Base-by-base conservation (phyloP, 2,797 vertebrate genomes). In the Alcedo quadribrachys region DNA sequence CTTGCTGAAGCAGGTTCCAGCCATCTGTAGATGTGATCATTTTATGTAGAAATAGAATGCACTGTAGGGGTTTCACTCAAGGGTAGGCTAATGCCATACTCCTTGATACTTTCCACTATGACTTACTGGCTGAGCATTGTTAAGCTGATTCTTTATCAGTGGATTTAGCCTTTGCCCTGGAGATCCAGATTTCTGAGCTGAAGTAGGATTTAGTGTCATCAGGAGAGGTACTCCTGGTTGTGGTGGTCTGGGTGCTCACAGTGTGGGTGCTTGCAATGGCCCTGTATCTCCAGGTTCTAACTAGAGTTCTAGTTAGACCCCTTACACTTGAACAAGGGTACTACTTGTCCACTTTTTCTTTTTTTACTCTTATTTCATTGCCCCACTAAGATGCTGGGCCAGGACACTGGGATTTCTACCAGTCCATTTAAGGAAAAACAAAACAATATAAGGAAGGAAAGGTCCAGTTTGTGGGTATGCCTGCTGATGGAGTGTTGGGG, bases 361-460 rank as follows among this genome's bases (percentile, higher is more conserved):
- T 93, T 93, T 96, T 94, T 82, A 95, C 89, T 96, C 75, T 96
- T 96, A 90, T 96, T 96, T 84, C 94, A 96, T 95, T 96, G 93
- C 95, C 94, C 94, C 88, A 95, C 94, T 95, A 94, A 94, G 94
- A 94, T 96, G 92, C 95, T 96, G 95, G 96, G 94, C 89, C 95
- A 96, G 86, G 94, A 96, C 94, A 93, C 81, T 96, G 94, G 84
- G 91, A 96, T 96, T 95, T 96, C 94, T 96, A 94, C 93, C 93
- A 95, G 95, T 93, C 91, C 90, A 94, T 95, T 92, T 97, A 96
- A 96, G 92, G 90, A 96, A 94, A 94, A 95, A 94, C 94, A 96
- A 96, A 96, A 95, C 91, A 95, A 79, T 95, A 65, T 95, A 90
- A 95, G 90, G 94, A 94, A 96, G 94, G 94, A 94, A 94, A 88